phyloP scores from a whole-genome alignment of 2,113 vertebrate genomes.

The Fukomys damarensis region DNA sequence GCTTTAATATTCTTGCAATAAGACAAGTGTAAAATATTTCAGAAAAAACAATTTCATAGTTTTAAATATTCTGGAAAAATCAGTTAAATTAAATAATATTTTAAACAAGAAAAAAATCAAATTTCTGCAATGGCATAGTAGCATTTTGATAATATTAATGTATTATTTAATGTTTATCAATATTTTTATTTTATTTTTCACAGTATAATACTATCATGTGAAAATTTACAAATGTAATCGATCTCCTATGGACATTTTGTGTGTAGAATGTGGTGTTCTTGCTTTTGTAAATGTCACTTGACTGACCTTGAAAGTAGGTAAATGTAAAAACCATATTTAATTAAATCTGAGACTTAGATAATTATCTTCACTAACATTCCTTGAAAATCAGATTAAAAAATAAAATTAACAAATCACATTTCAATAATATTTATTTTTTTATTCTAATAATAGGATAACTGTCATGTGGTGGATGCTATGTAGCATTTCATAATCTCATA shows the following conservation, averaged over 20 bases:
- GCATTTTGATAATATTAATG: constrained; percentile 28
- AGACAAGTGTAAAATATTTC: neutral
- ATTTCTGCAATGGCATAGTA: neutral
- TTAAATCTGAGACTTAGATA: neutral
- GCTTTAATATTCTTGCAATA: neutral
- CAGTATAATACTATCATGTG: neutral
- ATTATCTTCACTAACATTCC: neutral
- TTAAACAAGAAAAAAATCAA: neutral
- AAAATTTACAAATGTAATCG: constrained; percentile 49
- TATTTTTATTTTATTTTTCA: constrained; percentile 2
- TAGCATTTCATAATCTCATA: neutral
- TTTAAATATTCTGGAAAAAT: neutral
- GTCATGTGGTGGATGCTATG: neutral
- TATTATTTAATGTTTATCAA: neutral
- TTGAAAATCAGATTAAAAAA: neutral
- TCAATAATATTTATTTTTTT: neutral
- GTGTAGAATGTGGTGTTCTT: neutral
- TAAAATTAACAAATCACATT: neutral
- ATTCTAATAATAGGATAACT: neutral
- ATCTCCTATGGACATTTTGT: neutral
- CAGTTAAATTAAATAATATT: neutral
- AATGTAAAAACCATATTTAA: neutral
- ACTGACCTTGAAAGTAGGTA: constrained; percentile 37
- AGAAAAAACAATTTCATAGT: neutral
- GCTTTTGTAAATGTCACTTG: constrained; percentile 34